Conservation (phyloP, 1,140 invertebrate species). For the Grapholita molesta region DNA sequence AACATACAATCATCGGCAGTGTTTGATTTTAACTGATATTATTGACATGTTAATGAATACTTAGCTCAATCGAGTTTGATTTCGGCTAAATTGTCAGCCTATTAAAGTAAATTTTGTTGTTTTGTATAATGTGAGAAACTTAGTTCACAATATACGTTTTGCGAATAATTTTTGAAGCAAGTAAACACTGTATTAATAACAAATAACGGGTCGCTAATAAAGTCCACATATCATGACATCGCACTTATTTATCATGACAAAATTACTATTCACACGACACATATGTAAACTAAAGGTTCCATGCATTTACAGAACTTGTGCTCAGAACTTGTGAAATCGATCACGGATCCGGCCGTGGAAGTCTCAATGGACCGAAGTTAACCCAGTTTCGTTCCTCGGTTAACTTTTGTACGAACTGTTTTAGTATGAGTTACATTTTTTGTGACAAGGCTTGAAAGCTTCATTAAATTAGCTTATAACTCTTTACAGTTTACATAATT, state of each 20-base stretch:
- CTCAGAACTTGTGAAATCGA: not conserved
- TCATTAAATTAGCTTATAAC: not conserved
- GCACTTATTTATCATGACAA: not conserved
- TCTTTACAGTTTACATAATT: no score
- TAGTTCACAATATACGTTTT: not conserved
- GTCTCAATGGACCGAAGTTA: constrained; percentile 12
- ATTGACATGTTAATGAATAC: no score
- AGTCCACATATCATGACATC: no score
- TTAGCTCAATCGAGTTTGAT: no score
- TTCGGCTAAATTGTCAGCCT: no score
- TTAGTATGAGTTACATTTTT: not conserved
- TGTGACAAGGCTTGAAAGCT: not conserved
- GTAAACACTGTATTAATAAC: no score
- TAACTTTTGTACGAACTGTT: not conserved
- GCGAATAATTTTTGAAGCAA: no score
- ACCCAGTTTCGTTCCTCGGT: not conserved
- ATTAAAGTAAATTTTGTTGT: no score
- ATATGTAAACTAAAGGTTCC: not conserved
- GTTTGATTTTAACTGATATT: no score
- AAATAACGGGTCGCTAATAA: no score
- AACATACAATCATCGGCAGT: no score
- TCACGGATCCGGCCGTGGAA: not conserved
- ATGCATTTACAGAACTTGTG: not conserved
- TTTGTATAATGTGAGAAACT: no score
- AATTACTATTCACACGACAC: not conserved